A percentile compares a stretch with the other conserved stretches of the same genome.
phyloP scores from a whole-genome alignment of 2,888 invertebrate genomes.

The Dusona sp. region DNA sequence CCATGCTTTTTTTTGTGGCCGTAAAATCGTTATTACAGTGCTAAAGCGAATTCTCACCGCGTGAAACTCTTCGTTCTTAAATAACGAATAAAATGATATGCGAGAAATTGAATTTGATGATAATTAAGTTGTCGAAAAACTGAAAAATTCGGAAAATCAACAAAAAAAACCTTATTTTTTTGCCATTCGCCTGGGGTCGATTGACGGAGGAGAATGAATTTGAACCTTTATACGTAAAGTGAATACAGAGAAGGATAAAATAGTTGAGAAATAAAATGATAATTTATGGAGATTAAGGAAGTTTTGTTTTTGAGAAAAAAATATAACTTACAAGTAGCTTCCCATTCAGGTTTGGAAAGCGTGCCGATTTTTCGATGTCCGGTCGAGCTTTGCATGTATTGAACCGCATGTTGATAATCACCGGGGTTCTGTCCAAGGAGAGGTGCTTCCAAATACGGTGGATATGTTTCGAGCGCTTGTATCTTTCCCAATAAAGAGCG shows the following conservation, averaged over 20 bases:
- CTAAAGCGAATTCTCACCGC: too few species aligned
- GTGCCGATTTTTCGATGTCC: constrained; percentile 89
- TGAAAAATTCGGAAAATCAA: too few species aligned
- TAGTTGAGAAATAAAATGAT: neutral
- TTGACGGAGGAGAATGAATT: neutral
- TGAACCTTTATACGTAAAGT: neutral
- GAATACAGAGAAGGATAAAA: neutral
- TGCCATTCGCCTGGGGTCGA: too few species aligned
- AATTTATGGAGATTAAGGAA: neutral
- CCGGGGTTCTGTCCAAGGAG: constrained; percentile 87
- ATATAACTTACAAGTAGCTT: constrained; percentile 92
- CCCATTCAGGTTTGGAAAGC: constrained; percentile 96
- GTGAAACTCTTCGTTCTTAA: too few species aligned
- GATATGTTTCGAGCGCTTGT: constrained; percentile 93
- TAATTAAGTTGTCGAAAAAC: too few species aligned
- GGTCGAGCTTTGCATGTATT: constrained; percentile 85
- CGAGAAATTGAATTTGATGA: too few species aligned
- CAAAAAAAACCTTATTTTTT: too few species aligned
- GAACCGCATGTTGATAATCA: constrained; percentile 91
- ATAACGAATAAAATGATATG: too few species aligned
- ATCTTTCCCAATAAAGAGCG: constrained; percentile 90
- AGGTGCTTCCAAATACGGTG: constrained; percentile 86
- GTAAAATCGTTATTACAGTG: too few species aligned
- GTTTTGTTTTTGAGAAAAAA: neutral
- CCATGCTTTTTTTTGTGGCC: too few species aligned